Evolutionary conservation across 2,113 vertebrate species (phyloP).

Genomic region (Festucalex cinctus): DNA sequence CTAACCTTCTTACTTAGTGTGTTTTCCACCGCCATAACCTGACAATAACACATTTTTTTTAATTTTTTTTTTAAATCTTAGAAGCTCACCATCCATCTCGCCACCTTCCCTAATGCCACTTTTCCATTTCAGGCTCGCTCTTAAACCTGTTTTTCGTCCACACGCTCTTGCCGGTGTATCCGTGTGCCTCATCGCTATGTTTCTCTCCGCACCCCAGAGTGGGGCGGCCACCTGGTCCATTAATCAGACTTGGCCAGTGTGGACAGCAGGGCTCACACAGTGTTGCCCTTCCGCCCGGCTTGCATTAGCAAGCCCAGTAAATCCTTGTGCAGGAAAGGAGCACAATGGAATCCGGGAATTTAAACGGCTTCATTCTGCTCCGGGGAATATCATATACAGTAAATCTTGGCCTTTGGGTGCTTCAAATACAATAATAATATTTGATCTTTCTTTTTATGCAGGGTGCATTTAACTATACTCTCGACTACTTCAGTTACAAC

Average conservation of each 20-base stretch:
- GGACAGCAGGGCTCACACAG: conserved; percentile 52
- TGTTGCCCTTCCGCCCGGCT: conserved; percentile 43
- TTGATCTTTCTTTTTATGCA: not conserved
- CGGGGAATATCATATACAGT: not conserved
- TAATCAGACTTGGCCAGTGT: conserved; percentile 59
- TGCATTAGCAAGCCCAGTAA: conserved; percentile 50
- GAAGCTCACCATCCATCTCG: not conserved
- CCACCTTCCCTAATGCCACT: not conserved
- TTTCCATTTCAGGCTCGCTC: conserved; percentile 21
- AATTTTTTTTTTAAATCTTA: not conserved
- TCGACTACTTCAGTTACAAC: not conserved
- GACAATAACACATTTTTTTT: not conserved
- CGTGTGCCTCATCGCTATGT: conserved; percentile 40
- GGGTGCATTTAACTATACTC: not conserved
- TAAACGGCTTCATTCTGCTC: conserved; percentile 1
- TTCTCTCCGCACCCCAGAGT: conserved; percentile 45
- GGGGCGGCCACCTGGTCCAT: conserved; percentile 66
- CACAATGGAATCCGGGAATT: conserved; percentile 3
- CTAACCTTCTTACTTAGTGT: not conserved
- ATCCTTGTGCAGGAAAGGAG: conserved; percentile 35
- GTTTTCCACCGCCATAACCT: conserved; percentile 8
- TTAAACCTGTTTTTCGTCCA: conserved; percentile 20
- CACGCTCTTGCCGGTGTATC: conserved; percentile 34
- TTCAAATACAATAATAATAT: not conserved
- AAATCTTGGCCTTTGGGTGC: not conserved